phyloP scores from a whole-genome alignment of 2,888 invertebrate genomes.

The Cryptocephalus primarius region DNA sequence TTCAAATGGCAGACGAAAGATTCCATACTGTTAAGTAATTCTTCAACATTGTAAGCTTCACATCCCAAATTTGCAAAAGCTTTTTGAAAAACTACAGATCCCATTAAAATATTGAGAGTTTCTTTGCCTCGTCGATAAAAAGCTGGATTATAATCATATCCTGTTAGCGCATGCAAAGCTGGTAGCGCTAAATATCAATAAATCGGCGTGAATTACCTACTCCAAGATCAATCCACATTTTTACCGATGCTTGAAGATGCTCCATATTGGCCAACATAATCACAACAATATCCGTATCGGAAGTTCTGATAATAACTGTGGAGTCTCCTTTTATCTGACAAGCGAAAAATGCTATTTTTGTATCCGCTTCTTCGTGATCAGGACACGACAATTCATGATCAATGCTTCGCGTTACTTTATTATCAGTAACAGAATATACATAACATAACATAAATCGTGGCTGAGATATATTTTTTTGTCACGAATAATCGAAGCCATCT shows the following conservation, averaged over 20 bases:
- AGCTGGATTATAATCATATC: constrained; percentile 1
- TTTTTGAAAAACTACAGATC: constrained; percentile 4
- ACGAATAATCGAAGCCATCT: constrained; percentile 18
- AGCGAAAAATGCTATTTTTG: constrained; percentile 8
- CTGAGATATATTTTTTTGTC: constrained; percentile 16
- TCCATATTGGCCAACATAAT: constrained; percentile 15
- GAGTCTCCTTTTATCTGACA: constrained; percentile 4
- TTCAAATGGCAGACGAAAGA: background rate
- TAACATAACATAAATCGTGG: constrained; percentile 11
- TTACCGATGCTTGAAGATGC: constrained; percentile 9
- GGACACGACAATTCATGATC: constrained; percentile 14
- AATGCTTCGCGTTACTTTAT: constrained; percentile 7
- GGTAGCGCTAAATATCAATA: constrained; percentile 15
- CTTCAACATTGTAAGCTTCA: background rate
- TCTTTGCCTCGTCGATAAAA: constrained; percentile 1
- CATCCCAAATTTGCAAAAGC: background rate
- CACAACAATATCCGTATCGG: constrained; percentile 16
- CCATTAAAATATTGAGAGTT: too few species aligned
- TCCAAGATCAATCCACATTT: constrained; percentile 14
- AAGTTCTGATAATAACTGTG: constrained; percentile 11
- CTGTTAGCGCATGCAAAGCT: constrained; percentile 4
- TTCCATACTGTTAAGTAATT: background rate
- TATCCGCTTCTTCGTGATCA: constrained; percentile 15
- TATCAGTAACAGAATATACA: constrained; percentile 17
- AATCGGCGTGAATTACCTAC: constrained; percentile 12